Evolutionary conservation across 2,888 invertebrate genomes (phyloP), one percentile per base, ranked within the genome.

Genomic region (Steinernema carpocapsae): DNA sequence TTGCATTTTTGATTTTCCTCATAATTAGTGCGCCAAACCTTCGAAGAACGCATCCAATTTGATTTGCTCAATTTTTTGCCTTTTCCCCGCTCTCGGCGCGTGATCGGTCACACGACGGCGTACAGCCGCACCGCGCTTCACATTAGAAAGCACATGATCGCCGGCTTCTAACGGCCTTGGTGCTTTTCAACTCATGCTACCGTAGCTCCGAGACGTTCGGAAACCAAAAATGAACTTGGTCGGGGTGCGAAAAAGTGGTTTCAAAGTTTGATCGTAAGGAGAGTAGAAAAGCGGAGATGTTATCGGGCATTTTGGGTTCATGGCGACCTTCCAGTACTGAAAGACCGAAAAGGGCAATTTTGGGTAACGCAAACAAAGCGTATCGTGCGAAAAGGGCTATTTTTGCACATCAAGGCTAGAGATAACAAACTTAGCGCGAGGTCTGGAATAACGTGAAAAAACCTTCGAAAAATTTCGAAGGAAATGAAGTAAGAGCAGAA

Each of bases 131-230:
- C 64, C 32, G 14, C 32, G 32, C 29, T 37, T 37, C 37, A 37
- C 37, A 37, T 37, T 37, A 37, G 14, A 14, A 17, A 48, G 64
- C 64, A 64, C 64, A 64, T 64, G 64, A 64, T 32, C 48, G 48
- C 17, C n/a, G 17, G 43, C 43, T 14, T 24, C 17, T 26, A 26
- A 7, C 56, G 56, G 37, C 32, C 64, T 64, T 64, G 64, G 14
- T 4, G 48, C 37, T 37, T 37, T 37, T 37, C 37, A 37, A 37
- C 37, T 37, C 37, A 10, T 14, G 48, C 48, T 48, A 48, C 48
- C n/a, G 48, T 48, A 48, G 48, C 14, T 48, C 14, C 7, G 48
- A 48, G 37, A 64, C 64, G 64, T 64, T 64, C 64, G 64, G 64
- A 64, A 64, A 64, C 32, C 64, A 64, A 64, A 64, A 64, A 64